phyloP scores from a whole-genome alignment of 1,140 invertebrate species.

The Drosophila bipectinata region DNA sequence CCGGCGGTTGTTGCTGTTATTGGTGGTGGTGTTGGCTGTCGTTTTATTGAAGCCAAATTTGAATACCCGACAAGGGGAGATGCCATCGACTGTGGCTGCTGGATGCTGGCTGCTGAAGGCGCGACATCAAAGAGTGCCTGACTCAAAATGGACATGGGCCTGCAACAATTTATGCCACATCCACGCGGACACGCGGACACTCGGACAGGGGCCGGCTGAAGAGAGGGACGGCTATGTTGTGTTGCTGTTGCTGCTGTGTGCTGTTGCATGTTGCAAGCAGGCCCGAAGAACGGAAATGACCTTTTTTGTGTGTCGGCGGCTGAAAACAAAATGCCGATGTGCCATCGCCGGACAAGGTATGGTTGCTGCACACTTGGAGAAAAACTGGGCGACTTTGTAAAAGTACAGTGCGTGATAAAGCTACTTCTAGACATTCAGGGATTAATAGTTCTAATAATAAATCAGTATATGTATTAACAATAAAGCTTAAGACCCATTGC shows the following conservation, averaged over 20 bases:
- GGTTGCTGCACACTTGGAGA: conserved; percentile 21
- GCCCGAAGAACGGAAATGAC: conserved; percentile 70
- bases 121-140: conserved; percentile 82
- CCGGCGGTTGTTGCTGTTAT: conserved; percentile 36
- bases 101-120: conserved; percentile 46
- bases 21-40: conserved; percentile 77
- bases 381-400: not conserved
- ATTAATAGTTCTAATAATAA: not conserved
- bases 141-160: conserved; percentile 80
- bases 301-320: conserved; percentile 64
- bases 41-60: conserved; percentile 83
- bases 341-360: conserved; percentile 18
- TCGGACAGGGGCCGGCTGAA: not conserved
- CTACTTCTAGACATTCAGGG: not conserved
- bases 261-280: conserved; percentile 47
- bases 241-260: conserved; percentile 21
- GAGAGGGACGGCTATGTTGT: conserved; percentile 16
- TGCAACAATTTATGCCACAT: conserved; percentile 79
- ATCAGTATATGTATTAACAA: not conserved
- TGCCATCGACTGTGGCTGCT: conserved; percentile 35
- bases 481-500: too few species aligned
- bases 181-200: conserved; percentile 12
- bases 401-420: too few species aligned
- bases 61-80: conserved; percentile 73
- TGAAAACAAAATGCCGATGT: conserved; percentile 73